Evolutionary conservation across 2,113 vertebrate genomes (phyloP), one percentile per base, ranked within the genome.

Genomic region (Tyto alba): DNA sequence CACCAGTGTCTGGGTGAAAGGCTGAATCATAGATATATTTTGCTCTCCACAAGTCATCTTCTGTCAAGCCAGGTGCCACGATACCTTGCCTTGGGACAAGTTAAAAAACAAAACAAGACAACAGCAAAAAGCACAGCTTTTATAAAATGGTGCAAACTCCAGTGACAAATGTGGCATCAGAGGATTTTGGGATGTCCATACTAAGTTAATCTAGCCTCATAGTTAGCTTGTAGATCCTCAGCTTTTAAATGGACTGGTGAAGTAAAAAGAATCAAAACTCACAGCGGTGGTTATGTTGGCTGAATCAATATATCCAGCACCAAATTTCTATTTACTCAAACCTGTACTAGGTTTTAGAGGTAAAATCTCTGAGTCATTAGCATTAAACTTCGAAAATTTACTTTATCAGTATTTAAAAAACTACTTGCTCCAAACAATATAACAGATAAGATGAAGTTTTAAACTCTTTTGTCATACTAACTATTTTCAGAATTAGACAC

Each of bases 21-120:
- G 99, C 99, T 8, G 99, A 99, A 93, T 99, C 99, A 34, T 99
- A 99, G 60, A 99, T 71, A 82, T 99, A 99, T 92, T 99, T 99
- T 32, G 99, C 99, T 92, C 97, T 98, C 99, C 99, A 99, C 45
- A 99, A 91, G 32, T 99, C 99, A 95, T 99, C 99, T 97, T 99
- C 99, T 9, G 99, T 99, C 89, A 99, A 98, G 18, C 98, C 99
- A 8, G 98, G 98, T n/a, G 98, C 95, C 67, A 99, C 95, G 1
- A 99, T 82, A 59, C 99, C 99, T 98, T 98, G 98, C 43, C 99
- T 99, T 92, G 85, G 71, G 68, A 91, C 26, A 92, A 92, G 80
- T 52, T 34, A 72, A 53, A 56, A 76, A 87, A n/a, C 3, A 57
- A 40, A 64, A 56, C 11, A 62, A 36, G 47, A 73, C 26, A 94